These are phyloP conservation scores for Andrena marginata DNA, from an alignment of 2,888 invertebrate species.

Conservation along the genomic window DNA sequence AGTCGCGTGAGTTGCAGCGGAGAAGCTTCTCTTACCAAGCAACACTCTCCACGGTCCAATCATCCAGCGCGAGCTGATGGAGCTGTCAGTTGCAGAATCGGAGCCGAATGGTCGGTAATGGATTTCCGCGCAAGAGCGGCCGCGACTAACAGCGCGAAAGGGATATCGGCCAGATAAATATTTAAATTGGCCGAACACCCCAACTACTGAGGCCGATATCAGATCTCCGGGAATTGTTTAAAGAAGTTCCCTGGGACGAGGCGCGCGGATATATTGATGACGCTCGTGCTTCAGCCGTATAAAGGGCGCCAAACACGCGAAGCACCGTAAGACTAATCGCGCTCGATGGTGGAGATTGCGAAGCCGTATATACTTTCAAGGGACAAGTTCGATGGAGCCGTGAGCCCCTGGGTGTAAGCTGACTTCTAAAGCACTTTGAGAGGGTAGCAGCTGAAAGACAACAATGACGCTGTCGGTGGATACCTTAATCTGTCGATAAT, in stretches of 20 bases:
- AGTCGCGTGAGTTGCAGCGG: conserved; percentile 40
- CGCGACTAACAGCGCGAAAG: conserved; percentile 60
- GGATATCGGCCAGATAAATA: conserved; percentile 69
- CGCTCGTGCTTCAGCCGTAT: not conserved
- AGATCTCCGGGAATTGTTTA: conserved; percentile 13
- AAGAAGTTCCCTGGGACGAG: conserved; percentile 3
- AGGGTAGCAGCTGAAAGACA: conserved; percentile 49
- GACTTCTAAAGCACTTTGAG: conserved; percentile 64
- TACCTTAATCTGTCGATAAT: conserved; percentile 69
- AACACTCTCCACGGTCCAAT: conserved; percentile 70
- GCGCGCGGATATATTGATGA: not conserved
- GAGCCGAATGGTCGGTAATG: conserved; percentile 70
- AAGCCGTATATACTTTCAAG: conserved; percentile 30
- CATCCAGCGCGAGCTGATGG: conserved; percentile 66
- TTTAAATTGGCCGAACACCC: conserved; percentile 62
- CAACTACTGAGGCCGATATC: not conserved
- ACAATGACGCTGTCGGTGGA: conserved; percentile 58
- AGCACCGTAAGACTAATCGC: conserved; percentile 23
- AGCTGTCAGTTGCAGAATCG: conserved; percentile 73
- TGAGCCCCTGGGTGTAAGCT: conserved; percentile 48
- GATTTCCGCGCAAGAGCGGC: conserved; percentile 63
- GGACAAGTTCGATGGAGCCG: conserved; percentile 53
- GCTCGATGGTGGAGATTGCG: conserved; percentile 25
- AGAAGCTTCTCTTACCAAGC: conserved; percentile 61
- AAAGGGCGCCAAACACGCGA: not conserved